Percentiles rank a stretch among this genome's conserved stretches.
phyloP scores from a whole-genome alignment of 2,113 vertebrate species.

The Morone chrysops region DNA sequence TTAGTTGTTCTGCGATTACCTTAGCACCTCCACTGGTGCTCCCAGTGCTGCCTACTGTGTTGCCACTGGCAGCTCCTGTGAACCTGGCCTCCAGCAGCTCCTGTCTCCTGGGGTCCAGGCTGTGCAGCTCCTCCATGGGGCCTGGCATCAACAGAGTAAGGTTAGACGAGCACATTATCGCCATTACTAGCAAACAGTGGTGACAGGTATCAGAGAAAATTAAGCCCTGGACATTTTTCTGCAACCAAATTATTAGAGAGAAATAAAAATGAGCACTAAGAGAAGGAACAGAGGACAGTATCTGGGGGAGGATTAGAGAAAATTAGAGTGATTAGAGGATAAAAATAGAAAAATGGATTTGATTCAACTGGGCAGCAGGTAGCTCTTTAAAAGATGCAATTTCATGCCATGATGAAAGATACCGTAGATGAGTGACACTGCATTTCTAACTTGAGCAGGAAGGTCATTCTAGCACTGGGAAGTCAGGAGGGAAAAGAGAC shows the following conservation, averaged over 20 bases:
- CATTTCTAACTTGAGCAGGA: slow-evolving; percentile 47
- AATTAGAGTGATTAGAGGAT: slow-evolving; percentile 43
- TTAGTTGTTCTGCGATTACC: slow-evolving; percentile 77
- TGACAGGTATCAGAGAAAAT: background rate
- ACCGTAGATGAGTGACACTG: slow-evolving; percentile 41
- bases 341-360: slow-evolving; percentile 58
- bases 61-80: slow-evolving; percentile 96
- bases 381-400: slow-evolving; percentile 46
- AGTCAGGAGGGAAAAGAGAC: slow-evolving; percentile 18
- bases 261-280: slow-evolving; percentile 22
- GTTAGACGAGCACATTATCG: background rate
- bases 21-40: slow-evolving; percentile 97
- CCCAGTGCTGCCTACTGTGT: slow-evolving; percentile 95
- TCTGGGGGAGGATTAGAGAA: slow-evolving; percentile 48
- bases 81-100: slow-evolving; percentile 98
- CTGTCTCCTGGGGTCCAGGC: slow-evolving; percentile 98
- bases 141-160: slow-evolving; percentile 72
- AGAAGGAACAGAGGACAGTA: slow-evolving; percentile 28
- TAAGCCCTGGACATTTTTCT: background rate
- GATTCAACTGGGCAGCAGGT: slow-evolving; percentile 27
- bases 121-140: slow-evolving; percentile 99
- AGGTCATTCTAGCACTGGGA: slow-evolving; percentile 40
- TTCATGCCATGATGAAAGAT: slow-evolving; percentile 17
- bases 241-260: background rate
- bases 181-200: background rate